phyloP scores from a whole-genome alignment of 2,888 invertebrate genomes.

The Empis livida region DNA sequence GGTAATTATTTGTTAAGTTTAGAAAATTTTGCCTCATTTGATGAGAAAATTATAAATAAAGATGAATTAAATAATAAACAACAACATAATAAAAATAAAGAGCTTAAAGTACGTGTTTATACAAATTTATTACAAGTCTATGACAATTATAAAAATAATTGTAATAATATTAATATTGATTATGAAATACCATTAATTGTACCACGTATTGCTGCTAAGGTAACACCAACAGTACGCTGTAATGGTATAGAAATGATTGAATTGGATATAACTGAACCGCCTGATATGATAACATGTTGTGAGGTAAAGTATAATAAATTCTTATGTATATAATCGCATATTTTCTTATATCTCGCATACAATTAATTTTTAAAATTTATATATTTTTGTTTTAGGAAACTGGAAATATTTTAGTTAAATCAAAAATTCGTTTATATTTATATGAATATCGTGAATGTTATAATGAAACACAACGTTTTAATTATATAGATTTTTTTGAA shows the following conservation, averaged over 20 bases:
- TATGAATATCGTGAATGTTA: constrained; percentile 51
- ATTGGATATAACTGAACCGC: constrained; percentile 46
- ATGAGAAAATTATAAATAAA: neutral
- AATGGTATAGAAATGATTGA: constrained; percentile 61
- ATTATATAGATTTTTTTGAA: constrained; percentile 57
- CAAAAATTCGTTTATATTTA: constrained; percentile 32
- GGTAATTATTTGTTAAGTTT: constrained; percentile 53
- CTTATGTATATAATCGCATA: too few relatives aligned
- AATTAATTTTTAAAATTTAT: neutral
- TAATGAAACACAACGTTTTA: constrained; percentile 52
- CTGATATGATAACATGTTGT: constrained; percentile 49
- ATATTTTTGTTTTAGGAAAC: constrained; percentile 19
- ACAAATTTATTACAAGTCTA: constrained; percentile 49
- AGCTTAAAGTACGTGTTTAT: constrained; percentile 49
- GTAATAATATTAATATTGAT: constrained; percentile 34
- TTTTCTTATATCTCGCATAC: too few relatives aligned
- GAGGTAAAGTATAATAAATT: constrained; percentile 37
- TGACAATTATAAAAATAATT: constrained; percentile 35
- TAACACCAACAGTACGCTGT: constrained; percentile 54
- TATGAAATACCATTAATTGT: constrained; percentile 37
- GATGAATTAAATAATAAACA: neutral
- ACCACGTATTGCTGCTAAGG: constrained; percentile 59
- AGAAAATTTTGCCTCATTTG: constrained; percentile 36
- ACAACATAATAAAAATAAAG: neutral
- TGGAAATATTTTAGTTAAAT: constrained; percentile 30